Base-by-base conservation (phyloP, 2,888 invertebrate genomes). In the Hyles lineata region DNA sequence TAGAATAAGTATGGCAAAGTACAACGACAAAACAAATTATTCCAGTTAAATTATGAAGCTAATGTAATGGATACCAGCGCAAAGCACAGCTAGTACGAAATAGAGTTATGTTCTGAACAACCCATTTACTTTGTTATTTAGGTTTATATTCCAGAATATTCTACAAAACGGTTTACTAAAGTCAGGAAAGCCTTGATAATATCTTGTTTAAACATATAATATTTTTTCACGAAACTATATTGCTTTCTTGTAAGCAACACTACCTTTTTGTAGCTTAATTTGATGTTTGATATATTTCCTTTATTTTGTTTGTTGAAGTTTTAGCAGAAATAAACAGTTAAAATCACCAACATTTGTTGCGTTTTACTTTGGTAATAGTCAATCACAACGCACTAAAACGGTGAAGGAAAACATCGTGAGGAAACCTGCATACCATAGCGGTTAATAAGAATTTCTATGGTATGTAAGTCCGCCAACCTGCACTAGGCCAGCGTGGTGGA, bases 101-200 rank as follows among this genome's bases (percentile, higher is more conserved):
- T 7, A 62, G n/a, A 32, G 7, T 62, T 23, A 60, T 60, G 3
- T 21, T 60, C 21, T 23, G 11, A 62, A 32, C 2, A 6, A n/a
- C 62, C 29, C 29, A 29, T 29, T 29, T 32, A 9, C 11, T 11
- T 21, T 35, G 21, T 35, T 43, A 35, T 43, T 63, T 63, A 43
- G 35, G 43, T 63, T 35, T 63, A 63, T 21, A 21, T 63, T 63
- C 9, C 19, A 63, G 63, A 63, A 63, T 35, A n/a, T 63, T 63
- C 9, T n/a, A 62, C 62, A 9, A 43, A 63, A 63, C n/a, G 19
- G 19, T 63, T 63, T 21, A 35, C 21, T 63, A 43, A 21, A 43
- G 21, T 5, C 35, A 35, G 3, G 32, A 32, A 32, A 15, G 15
- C 15, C 1, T 43, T 63, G 35, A 63, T 63, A 63, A 62, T 35